phyloP scores from a whole-genome alignment of 2,113 vertebrate species.

The Leptobrachium leishanense region DNA sequence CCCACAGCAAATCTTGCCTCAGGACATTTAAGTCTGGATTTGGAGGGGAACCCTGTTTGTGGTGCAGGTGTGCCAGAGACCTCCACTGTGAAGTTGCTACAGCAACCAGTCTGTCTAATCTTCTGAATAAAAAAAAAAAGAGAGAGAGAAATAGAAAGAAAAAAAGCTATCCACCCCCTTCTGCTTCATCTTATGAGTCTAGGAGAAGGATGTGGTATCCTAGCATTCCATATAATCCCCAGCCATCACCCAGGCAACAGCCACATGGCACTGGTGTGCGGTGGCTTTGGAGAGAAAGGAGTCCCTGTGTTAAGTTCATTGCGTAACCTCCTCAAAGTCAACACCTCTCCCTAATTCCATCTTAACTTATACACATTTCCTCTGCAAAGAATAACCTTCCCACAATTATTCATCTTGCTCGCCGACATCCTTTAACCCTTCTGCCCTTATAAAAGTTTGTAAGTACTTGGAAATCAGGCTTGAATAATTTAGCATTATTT shows the following conservation, averaged over 20 bases:
- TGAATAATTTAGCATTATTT: too few species aligned
- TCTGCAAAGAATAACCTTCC: background rate
- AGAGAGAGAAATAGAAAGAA: conserved; percentile 61
- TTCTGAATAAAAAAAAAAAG: conserved; percentile 74
- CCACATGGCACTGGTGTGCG: conserved; percentile 59
- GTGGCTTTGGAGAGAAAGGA: conserved; percentile 57
- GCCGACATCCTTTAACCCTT: background rate
- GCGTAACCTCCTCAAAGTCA: conserved; percentile 45
- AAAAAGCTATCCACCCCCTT: conserved; percentile 72
- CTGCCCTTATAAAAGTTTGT: background rate
- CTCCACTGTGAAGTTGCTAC: conserved; percentile 69
- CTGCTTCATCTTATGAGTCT: conserved; percentile 68
- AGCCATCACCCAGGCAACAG: conserved; percentile 77
- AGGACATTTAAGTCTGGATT: conserved; percentile 52
- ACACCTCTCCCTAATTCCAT: conserved; percentile 2
- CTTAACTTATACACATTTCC: conserved; percentile 12
- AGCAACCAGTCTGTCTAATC: conserved; percentile 78
- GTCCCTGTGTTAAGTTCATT: conserved; percentile 60
- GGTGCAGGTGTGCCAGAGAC: conserved; percentile 74
- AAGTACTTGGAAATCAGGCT: background rate
- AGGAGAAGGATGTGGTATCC: conserved; percentile 68
- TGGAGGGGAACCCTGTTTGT: conserved; percentile 57
- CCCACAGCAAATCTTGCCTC: conserved; percentile 33
- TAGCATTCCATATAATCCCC: conserved; percentile 72
- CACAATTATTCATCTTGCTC: background rate